These are phyloP conservation scores for Cryptops parisi DNA, from an alignment of 2,888 invertebrate genomes.

Conservation along the genomic window DNA sequence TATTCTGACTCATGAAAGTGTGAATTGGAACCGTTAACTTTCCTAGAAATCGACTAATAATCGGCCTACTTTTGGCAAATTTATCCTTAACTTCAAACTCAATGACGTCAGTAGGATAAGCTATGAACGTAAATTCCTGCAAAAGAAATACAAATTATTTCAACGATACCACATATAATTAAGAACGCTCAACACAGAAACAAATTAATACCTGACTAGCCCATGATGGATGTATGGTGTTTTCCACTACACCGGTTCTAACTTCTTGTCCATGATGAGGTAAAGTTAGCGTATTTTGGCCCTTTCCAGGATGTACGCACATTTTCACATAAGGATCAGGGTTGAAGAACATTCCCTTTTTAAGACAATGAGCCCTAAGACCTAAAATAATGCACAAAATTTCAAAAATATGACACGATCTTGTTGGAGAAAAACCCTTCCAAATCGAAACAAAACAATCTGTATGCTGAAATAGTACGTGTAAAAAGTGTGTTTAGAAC, in stretches of 20 bases:
- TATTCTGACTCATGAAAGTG: constrained; percentile 28
- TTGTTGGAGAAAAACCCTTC: no score
- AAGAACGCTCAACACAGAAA: background rate
- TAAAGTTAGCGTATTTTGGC: constrained; percentile 21
- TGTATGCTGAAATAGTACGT: background rate
- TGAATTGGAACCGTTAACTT: constrained; percentile 33
- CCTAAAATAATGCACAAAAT: constrained; percentile 21
- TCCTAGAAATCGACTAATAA: constrained; percentile 35
- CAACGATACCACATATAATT: constrained; percentile 15
- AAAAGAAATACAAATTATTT: constrained; percentile 13
- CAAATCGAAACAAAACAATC: background rate
- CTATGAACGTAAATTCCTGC: constrained; percentile 32
- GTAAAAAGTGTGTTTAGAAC: background rate
- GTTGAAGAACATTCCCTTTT: constrained; percentile 36
- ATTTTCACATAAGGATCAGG: constrained; percentile 37
- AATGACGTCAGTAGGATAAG: constrained; percentile 31
- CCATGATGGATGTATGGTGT: constrained; percentile 34
- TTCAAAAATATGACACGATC: background rate
- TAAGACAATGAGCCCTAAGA: constrained; percentile 33
- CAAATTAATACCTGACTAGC: constrained; percentile 23
- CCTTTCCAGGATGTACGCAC: constrained; percentile 29
- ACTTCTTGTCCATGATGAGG: constrained; percentile 32
- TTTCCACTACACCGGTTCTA: constrained; percentile 29
- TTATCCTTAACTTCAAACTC: constrained; percentile 38
- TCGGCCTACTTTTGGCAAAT: constrained; percentile 36